Base-by-base conservation (phyloP, 2,797 vertebrate species). In the Syngnathus acus region DNA sequence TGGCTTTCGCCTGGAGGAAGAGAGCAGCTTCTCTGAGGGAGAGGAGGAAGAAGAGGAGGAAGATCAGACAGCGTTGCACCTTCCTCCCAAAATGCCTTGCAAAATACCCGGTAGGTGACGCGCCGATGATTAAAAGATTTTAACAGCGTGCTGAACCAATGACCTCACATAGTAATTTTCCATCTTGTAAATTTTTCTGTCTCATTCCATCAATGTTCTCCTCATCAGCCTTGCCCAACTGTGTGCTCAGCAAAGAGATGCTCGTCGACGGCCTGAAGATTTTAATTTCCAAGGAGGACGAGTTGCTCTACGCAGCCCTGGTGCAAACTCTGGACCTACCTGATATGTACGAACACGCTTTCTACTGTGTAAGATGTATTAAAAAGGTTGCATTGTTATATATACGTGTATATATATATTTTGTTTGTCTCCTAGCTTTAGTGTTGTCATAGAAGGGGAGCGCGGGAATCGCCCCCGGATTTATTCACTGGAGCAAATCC, bases 241-340 rank as follows among this genome's bases (percentile, higher is more conserved):
- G 96, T 23, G 88, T 94, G 77, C 91, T 99, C 79, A 94, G 92
- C 78, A 96, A 95, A 86, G 95, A 95, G 74, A 93, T 94, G 79
- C 86, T 98, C 68, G 92, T 93, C 78, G 96, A 98, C 0, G 96
- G 96, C 13, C 88, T 99, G 68, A 95, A 94, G 50, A 94, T 99
- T 83, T 91, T 99, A 60, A 96, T 98, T 73, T 95, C 96, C 66
- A 98, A 97, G 76, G 95, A 98, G 78, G 96, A 98, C 58, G 94
- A 96, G 74, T 88, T 99, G 82, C 91, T 99, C 19, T 99, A 99
- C 0, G 95, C 95, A 0, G 96, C 95, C 70, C 94, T 92, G 0
- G 93, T 98, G 72, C 93, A 94, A 81, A 95, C 93, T 21, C 90
- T 99, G 83, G 95, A 97, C 73, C 91, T 96, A 53, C 96, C 96